These are phyloP conservation scores for Ridgeia piscesae DNA, from an alignment of 1,140 invertebrate genomes.

Conservation along the genomic window DNA sequence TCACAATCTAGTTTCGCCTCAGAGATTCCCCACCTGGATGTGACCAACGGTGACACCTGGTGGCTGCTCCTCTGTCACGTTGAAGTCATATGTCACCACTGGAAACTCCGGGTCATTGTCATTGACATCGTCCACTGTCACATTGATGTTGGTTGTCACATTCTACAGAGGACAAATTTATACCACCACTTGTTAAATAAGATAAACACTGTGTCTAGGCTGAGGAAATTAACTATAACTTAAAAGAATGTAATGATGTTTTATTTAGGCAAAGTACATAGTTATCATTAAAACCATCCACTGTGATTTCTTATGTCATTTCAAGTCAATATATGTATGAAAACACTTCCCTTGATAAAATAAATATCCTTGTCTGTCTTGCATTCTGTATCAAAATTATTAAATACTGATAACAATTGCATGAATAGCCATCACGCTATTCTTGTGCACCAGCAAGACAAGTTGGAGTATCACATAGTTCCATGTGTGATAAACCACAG, in stretches of 20 bases:
- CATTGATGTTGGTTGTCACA: background rate
- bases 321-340: background rate
- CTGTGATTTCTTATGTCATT: background rate
- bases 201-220: background rate
- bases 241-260: background rate
- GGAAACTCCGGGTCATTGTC: slow-evolving; percentile 5
- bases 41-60: background rate
- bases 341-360: background rate
- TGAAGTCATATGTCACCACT: background rate
- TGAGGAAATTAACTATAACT: background rate
- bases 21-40: background rate
- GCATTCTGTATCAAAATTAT: too few species aligned
- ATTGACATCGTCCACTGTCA: slow-evolving; percentile 2
- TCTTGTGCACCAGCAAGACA: background rate
- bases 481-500: background rate
- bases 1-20: background rate
- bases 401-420: background rate
- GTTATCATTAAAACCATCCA: background rate
- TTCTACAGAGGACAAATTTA: background rate
- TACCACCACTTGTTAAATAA: background rate
- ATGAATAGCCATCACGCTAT: background rate
- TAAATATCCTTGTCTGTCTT: background rate
- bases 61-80: slow-evolving; percentile 1
- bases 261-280: background rate
- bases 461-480: background rate